A percentile compares a stretch with the other conserved stretches of the same genome.
phyloP scores from a whole-genome alignment of 1,140 invertebrate species.

The Neotoxoptera formosana region DNA sequence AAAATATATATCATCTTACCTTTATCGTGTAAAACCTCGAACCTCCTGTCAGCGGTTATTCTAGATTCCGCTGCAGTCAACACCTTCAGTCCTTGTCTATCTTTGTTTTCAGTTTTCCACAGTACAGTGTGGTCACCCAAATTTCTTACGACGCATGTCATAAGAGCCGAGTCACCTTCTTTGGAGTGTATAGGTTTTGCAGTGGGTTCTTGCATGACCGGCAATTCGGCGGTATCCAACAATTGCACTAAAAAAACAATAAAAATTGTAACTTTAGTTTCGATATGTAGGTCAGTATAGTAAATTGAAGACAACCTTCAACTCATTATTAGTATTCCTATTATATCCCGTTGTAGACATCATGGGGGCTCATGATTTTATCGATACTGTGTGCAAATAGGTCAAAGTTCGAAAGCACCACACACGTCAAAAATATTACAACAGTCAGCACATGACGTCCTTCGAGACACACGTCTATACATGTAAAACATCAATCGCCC shows the following conservation, averaged over 20 bases:
- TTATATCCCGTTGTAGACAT: neutral
- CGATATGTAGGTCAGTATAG: neutral
- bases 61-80: conserved; percentile 76
- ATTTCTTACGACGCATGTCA: conserved; percentile 78
- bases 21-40: conserved; percentile 76
- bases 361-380: neutral
- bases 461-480: conserved; percentile 12
- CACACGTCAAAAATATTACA: neutral
- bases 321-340: neutral
- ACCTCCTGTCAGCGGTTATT: conserved; percentile 75
- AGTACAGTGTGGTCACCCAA: conserved; percentile 73
- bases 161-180: conserved; percentile 76
- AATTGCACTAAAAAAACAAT: conserved; percentile 43
- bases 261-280: neutral
- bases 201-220: conserved; percentile 53
- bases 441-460: conserved; percentile 6
- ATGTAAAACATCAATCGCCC: conserved; percentile 25
- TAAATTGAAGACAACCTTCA: neutral
- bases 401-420: conserved; percentile 35
- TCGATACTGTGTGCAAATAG: conserved; percentile 27
- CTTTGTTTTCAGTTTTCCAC: conserved; percentile 74
- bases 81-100: conserved; percentile 67
- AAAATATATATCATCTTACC: conserved; percentile 66
- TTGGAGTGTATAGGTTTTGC: conserved; percentile 65
- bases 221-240: conserved; percentile 21